A percentile compares a stretch with the other conserved stretches of the same genome.
phyloP scores from a whole-genome alignment of 1,140 invertebrate species.

The Parapsyche elsis region DNA sequence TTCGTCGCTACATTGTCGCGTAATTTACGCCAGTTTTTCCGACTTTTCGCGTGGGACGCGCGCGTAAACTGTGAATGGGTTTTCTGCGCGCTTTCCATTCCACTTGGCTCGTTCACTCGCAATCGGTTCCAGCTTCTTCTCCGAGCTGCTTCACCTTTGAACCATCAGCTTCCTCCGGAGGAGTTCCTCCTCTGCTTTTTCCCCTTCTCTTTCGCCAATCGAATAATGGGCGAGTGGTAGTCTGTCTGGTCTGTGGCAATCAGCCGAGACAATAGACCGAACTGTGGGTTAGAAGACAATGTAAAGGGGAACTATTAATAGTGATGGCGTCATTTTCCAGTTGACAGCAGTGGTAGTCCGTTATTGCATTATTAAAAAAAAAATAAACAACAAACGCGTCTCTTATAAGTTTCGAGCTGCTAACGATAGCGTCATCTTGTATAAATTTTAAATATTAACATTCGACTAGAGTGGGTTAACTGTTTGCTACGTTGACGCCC shows the following conservation, averaged over 20 bases:
- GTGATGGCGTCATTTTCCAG: constrained; percentile 30
- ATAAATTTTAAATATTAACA: background rate
- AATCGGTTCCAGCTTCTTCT: background rate
- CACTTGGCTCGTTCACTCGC: background rate
- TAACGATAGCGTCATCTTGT: background rate
- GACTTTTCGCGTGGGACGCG: background rate
- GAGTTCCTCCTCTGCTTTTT: background rate
- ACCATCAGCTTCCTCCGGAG: background rate
- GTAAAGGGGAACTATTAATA: constrained; percentile 35
- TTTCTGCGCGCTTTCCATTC: background rate
- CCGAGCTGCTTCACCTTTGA: constrained; percentile 2
- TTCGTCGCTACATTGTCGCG: background rate
- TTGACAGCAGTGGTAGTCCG: constrained; percentile 31
- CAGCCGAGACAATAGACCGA: constrained; percentile 30
- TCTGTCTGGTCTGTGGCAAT: constrained; percentile 3
- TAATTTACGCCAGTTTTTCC: constrained; percentile 1
- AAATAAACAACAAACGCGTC: background rate
- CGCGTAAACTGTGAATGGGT: background rate
- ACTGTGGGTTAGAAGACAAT: constrained; percentile 15
- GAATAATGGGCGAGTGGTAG: background rate
- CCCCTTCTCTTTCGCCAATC: background rate
- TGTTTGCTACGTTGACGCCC: background rate
- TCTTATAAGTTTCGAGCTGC: background rate
- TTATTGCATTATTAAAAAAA: constrained; percentile 12
- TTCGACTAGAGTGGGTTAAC: background rate